Percentiles rank a stretch among this genome's conserved stretches.
Conservation (phyloP, 2,888 invertebrate species). For the Chrysolina haemoptera region DNA sequence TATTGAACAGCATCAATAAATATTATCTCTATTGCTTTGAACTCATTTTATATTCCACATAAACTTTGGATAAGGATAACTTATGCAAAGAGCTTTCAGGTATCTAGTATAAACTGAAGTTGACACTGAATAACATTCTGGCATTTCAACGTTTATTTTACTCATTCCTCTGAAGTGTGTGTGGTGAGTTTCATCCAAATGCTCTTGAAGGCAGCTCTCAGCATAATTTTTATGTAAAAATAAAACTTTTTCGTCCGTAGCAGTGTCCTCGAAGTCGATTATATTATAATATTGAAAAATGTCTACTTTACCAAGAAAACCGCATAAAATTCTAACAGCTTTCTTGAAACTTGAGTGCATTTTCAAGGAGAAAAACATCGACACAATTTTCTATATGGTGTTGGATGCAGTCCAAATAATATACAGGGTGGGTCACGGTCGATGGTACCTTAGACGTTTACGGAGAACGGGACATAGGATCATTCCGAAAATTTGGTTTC, state of each 20-base stretch:
- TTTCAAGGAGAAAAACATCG: slow-evolving; percentile 32
- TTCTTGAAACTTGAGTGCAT: slow-evolving; percentile 39
- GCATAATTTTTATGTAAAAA: slow-evolving; percentile 12
- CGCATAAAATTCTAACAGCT: slow-evolving; percentile 42
- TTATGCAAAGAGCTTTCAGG: not conserved
- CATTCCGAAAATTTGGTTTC: no score
- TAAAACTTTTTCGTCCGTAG: slow-evolving; percentile 14
- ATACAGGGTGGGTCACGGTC: not conserved
- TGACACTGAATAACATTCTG: slow-evolving; percentile 1
- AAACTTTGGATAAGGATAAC: not conserved
- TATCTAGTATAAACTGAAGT: not conserved
- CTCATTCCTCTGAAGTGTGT: not conserved
- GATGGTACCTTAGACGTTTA: no score
- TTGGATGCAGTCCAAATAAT: slow-evolving; percentile 26
- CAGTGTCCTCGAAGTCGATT: slow-evolving; percentile 32
- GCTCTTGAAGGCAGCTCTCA: not conserved
- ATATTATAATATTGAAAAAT: slow-evolving; percentile 38
- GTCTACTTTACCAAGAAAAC: slow-evolving; percentile 30
- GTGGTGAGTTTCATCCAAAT: not conserved
- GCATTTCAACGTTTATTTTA: not conserved
- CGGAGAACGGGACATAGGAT: no score
- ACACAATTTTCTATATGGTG: slow-evolving; percentile 19
- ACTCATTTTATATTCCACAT: not conserved
- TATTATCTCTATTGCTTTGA: not conserved
- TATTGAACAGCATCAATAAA: not conserved